phyloP scores from a whole-genome alignment of 2,797 vertebrate species.

The Atherinosoma microstoma region DNA sequence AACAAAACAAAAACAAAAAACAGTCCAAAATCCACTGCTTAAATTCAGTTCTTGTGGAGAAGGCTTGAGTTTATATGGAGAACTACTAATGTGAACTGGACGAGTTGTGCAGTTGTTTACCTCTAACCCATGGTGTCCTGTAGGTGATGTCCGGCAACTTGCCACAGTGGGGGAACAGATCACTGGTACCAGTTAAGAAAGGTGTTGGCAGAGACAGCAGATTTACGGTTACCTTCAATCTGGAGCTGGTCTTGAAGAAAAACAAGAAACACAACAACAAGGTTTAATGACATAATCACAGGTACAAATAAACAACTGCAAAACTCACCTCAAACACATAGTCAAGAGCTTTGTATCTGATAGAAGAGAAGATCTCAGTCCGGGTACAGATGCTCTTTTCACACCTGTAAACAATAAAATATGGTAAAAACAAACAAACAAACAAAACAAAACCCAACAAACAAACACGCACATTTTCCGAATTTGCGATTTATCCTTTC shows the following conservation, averaged over 20 bases:
- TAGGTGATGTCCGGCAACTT: constrained; percentile 68
- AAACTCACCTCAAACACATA: constrained; percentile 82
- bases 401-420: constrained; percentile 42
- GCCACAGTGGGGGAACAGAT: constrained; percentile 70
- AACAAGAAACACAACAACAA: background rate
- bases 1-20: too few species aligned
- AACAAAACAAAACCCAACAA: too few species aligned
- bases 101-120: constrained; percentile 29
- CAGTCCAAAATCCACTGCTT: background rate
- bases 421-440: background rate
- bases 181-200: constrained; percentile 49
- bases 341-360: constrained; percentile 77
- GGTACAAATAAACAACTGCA: background rate
- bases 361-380: constrained; percentile 57
- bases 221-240: constrained; percentile 64
- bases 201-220: constrained; percentile 77
- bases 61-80: background rate
- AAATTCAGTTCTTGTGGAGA: background rate
- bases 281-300: background rate
- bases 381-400: constrained; percentile 13
- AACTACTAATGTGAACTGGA: background rate
- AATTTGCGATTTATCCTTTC: background rate
- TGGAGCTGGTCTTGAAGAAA: constrained; percentile 66
- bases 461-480: background rate
- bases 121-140: constrained; percentile 81